Conservation (phyloP, 2,888 invertebrate species). For the Tipula lateralis region DNA sequence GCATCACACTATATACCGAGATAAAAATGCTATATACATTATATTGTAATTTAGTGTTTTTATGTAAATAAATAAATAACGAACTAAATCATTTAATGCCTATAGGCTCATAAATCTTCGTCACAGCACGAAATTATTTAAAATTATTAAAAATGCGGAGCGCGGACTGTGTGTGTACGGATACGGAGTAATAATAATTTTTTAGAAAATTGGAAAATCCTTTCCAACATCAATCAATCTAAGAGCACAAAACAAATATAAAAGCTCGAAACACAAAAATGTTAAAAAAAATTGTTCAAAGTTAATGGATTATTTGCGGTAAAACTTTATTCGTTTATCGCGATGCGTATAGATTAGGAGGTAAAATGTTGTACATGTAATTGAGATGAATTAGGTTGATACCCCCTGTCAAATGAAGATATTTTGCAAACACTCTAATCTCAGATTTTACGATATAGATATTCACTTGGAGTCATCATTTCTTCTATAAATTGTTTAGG, state of each 20-base stretch:
- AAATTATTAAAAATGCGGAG: background rate
- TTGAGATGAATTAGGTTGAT: background rate
- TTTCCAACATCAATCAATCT: conserved; percentile 19
- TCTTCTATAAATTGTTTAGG: no score
- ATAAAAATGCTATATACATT: background rate
- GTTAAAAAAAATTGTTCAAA: background rate
- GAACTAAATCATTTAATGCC: background rate
- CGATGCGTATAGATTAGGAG: background rate
- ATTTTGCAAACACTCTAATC: no score
- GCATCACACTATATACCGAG: background rate
- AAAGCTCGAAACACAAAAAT: background rate
- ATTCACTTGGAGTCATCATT: no score
- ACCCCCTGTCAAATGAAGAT: no score
- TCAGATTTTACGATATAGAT: no score
- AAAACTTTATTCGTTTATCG: background rate
- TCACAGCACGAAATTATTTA: background rate
- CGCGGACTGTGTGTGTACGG: no score
- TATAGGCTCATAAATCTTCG: background rate
- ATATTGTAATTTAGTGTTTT: background rate
- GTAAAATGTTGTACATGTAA: background rate
- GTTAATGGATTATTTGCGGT: background rate
- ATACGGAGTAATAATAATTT: background rate
- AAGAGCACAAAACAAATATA: background rate
- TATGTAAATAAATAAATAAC: background rate
- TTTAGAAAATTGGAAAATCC: background rate